These are phyloP conservation scores for Scylla paramamosain DNA, from an alignment of 1,140 invertebrate genomes.

Conservation along the genomic window DNA sequence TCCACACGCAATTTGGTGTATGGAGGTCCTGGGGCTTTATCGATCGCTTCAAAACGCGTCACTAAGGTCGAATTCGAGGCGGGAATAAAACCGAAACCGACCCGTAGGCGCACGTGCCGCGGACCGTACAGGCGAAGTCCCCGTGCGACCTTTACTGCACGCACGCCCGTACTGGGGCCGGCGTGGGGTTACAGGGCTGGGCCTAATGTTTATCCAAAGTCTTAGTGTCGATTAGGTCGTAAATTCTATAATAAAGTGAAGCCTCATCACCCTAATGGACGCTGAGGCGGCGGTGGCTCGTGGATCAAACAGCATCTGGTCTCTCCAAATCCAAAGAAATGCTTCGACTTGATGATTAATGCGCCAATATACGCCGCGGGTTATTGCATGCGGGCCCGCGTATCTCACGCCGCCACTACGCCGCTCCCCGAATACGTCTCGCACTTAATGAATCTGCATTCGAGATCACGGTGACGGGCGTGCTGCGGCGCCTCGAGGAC, in stretches of 20 bases:
- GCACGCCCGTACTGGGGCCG: background rate
- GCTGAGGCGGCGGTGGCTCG: constrained; percentile 23
- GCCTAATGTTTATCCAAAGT: constrained; percentile 74
- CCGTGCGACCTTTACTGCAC: background rate
- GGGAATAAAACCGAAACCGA: constrained; percentile 63
- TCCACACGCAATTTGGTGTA: constrained; percentile 67
- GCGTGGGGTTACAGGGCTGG: constrained; percentile 53
- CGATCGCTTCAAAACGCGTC: constrained; percentile 45
- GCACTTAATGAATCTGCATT: background rate
- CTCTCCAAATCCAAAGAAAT: constrained; percentile 66
- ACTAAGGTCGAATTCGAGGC: constrained; percentile 64
- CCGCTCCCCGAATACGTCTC: background rate
- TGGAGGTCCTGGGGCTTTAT: constrained; percentile 63
- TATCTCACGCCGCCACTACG: constrained; percentile 18
- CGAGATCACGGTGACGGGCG: background rate
- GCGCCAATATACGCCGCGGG: constrained; percentile 41
- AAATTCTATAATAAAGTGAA: constrained; percentile 76
- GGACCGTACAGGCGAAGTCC: background rate
- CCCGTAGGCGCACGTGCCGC: constrained; percentile 59
- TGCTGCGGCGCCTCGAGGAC: background rate
- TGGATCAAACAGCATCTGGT: constrained; percentile 73
- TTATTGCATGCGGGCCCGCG: background rate
- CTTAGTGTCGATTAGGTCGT: constrained; percentile 72
- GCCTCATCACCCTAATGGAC: constrained; percentile 73
- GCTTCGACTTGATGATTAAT: constrained; percentile 64